Evolutionary conservation across 2,797 vertebrate genomes (phyloP).

Genomic region (Ctenosaura bakeri): DNA sequence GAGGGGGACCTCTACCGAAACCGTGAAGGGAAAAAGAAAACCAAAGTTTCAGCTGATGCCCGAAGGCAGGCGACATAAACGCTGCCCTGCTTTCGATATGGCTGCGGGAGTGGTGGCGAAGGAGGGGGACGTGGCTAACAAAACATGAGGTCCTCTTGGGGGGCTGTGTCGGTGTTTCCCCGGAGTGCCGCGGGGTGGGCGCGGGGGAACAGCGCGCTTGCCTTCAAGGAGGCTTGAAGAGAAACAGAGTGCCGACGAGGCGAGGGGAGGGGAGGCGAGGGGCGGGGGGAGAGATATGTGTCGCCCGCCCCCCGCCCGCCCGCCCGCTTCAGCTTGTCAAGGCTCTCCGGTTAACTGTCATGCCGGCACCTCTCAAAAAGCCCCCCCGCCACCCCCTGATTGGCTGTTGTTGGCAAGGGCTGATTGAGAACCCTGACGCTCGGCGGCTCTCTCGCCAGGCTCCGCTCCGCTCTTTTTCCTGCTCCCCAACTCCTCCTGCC

Average conservation of each 20-base stretch:
- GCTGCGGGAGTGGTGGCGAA: not conserved
- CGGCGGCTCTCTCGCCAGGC: slow-evolving; percentile 55
- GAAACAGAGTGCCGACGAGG: not conserved
- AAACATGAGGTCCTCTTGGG: not conserved
- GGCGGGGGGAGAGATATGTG: not conserved
- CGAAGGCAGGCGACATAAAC: not conserved
- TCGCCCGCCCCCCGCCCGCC: not conserved
- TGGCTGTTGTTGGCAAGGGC: slow-evolving; percentile 80
- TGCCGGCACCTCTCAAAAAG: slow-evolving; percentile 71
- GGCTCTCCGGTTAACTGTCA: slow-evolving; percentile 74
- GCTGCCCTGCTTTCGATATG: not conserved
- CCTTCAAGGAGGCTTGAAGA: not conserved
- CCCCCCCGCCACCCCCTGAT: slow-evolving; percentile 73
- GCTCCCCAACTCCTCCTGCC: slow-evolving; percentile 56
- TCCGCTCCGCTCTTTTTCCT: slow-evolving; percentile 67
- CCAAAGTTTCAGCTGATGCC: not conserved
- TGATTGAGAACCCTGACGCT: slow-evolving; percentile 82
- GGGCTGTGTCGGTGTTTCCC: not conserved
- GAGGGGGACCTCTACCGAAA: accelerated
- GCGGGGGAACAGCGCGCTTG: not conserved
- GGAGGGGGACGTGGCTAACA: not conserved
- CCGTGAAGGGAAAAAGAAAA: not conserved
- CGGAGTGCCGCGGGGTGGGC: accelerated
- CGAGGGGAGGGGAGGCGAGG: not conserved
- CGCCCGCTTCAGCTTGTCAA: slow-evolving; percentile 62